Conservation (phyloP, 2,888 invertebrate species). For the Diadegma fenestrale region DNA sequence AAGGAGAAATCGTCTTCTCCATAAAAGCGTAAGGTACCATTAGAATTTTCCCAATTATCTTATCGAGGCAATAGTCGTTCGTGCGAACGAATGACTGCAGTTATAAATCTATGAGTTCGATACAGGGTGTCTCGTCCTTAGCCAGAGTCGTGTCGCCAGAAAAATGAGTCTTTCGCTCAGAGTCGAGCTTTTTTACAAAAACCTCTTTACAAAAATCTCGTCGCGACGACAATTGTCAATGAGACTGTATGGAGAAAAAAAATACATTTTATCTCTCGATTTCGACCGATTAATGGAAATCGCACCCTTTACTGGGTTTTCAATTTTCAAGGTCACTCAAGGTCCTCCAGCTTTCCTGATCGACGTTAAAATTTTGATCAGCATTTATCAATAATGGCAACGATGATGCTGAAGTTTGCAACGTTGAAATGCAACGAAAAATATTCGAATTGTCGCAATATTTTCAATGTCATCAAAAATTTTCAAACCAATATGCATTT, state of each 20-base stretch:
- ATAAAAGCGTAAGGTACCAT: conserved; percentile 38
- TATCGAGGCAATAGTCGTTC: conserved; percentile 35
- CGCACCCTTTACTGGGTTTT: not conserved
- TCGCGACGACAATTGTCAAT: too few relatives aligned
- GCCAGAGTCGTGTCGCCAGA: too few relatives aligned
- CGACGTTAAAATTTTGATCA: too few relatives aligned
- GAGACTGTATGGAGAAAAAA: too few relatives aligned
- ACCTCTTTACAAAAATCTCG: not conserved
- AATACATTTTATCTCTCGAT: too few relatives aligned
- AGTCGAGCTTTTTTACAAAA: not conserved
- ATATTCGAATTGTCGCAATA: too few relatives aligned
- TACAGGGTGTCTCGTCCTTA: not conserved
- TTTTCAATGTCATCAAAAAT: too few relatives aligned
- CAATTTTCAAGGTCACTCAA: not conserved
- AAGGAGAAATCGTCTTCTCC: conserved; percentile 29
- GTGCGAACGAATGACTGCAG: conserved; percentile 11
- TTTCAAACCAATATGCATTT: too few relatives aligned
- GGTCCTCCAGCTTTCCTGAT: too few relatives aligned
- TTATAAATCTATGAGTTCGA: not conserved
- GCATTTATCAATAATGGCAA: too few relatives aligned
- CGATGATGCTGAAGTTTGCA: too few relatives aligned
- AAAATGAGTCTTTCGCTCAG: not conserved
- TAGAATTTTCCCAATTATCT: conserved; percentile 56
- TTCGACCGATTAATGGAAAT: not conserved
- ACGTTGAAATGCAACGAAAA: too few relatives aligned